A percentile compares a stretch with the other conserved stretches of the same genome.
Conservation (phyloP, 2,797 vertebrate species). For the Anguilla anguilla region DNA sequence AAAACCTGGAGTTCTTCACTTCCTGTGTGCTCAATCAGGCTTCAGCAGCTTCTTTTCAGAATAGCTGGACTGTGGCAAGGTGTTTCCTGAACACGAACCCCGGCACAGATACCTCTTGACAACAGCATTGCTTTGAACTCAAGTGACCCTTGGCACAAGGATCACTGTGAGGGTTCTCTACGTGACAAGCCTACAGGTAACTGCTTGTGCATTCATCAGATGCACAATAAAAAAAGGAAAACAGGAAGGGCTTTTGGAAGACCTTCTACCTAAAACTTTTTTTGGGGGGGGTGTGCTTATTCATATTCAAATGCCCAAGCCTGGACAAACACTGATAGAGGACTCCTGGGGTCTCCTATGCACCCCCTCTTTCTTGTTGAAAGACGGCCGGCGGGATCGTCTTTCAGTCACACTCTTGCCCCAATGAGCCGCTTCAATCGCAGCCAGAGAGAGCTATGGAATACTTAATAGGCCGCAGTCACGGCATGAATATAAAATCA, state of each 20-base stretch:
- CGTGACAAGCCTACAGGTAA: not conserved
- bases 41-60: not conserved
- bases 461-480: not conserved
- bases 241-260: not conserved
- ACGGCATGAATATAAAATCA: not conserved
- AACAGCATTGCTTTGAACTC: not conserved
- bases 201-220: not conserved
- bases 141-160: not conserved
- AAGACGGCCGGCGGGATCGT: not conserved
- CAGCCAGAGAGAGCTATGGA: conserved; percentile 1
- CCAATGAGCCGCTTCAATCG: not conserved
- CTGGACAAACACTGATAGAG: not conserved
- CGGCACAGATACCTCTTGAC: not conserved
- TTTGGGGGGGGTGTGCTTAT: not conserved
- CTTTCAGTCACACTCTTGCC: conserved; percentile 10
- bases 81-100: not conserved
- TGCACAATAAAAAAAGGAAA: not conserved
- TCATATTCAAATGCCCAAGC: conserved; percentile 6
- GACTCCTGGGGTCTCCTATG: not conserved
- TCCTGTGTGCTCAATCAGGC: not conserved
- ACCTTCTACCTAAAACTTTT: not conserved
- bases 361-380: not conserved
- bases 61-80: not conserved
- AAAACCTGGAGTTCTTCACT: not conserved
- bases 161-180: not conserved